Evolutionary conservation across 2,888 invertebrate genomes (phyloP).

Genomic region (Globia sparganii): DNA sequence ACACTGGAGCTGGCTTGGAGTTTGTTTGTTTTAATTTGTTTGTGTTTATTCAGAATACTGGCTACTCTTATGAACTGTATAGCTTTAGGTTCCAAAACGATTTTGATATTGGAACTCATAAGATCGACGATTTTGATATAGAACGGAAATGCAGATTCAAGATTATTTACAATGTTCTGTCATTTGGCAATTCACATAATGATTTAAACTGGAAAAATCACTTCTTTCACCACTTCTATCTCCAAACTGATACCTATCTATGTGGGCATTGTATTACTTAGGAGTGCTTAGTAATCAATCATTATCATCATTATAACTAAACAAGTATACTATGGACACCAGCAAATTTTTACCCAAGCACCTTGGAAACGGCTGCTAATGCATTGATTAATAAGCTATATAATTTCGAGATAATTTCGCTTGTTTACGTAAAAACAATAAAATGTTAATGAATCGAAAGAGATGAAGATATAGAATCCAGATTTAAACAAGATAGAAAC

Average conservation of each 20-base stretch:
- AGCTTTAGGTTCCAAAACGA: conserved; percentile 48
- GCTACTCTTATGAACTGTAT: conserved; percentile 40
- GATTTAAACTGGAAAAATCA: conserved; percentile 9
- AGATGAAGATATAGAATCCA: conserved; percentile 23
- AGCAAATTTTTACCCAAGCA: neutral
- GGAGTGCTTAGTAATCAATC: conserved; percentile 15
- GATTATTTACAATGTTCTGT: conserved; percentile 12
- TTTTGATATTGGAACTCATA: conserved; percentile 37
- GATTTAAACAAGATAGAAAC: conserved; percentile 10
- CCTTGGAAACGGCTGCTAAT: neutral
- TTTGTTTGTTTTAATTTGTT: conserved; percentile 54
- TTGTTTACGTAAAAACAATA: conserved; percentile 2
- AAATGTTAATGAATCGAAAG: conserved; percentile 7
- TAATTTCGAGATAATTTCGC: conserved; percentile 17
- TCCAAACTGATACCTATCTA: conserved; percentile 3
- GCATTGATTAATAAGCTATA: conserved; percentile 20
- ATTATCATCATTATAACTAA: conserved; percentile 1
- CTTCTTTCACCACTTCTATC: conserved; percentile 2
- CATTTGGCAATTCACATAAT: conserved; percentile 14
- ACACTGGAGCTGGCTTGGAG: conserved; percentile 26
- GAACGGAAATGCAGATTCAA: conserved; percentile 25
- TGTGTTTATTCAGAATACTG: conserved; percentile 54
- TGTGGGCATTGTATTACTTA: conserved; percentile 13
- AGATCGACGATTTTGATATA: neutral
- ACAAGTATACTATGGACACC: neutral